Conservation (phyloP, 2,797 vertebrate genomes). For the Scolopax rusticola region DNA sequence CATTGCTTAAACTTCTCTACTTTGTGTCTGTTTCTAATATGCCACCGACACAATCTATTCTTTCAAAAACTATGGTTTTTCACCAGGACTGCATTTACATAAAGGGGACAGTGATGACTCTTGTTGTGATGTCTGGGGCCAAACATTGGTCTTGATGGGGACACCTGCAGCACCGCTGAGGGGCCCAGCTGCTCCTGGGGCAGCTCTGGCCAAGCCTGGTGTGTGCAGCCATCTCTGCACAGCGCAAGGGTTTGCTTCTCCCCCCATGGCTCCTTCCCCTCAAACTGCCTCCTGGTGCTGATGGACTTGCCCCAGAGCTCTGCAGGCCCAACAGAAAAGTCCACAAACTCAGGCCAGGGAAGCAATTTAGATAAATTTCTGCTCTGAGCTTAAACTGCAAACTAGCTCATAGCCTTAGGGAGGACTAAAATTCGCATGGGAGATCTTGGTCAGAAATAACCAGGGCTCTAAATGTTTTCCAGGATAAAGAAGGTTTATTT, state of each 20-base stretch:
- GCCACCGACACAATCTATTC: fast-evolving
- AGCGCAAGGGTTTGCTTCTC: not conserved
- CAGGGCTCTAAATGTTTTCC: not conserved
- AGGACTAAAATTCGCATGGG: not conserved
- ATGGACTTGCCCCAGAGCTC: not conserved
- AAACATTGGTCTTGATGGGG: fast-evolving
- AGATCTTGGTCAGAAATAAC: not conserved
- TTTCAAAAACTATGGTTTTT: not conserved
- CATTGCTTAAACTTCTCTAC: not conserved
- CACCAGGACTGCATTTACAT: not conserved
- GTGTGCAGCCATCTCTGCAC: not conserved
- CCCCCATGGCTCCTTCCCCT: not conserved
- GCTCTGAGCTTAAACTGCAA: not conserved
- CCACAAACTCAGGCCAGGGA: not conserved
- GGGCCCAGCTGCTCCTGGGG: not conserved
- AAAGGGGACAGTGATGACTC: not conserved
- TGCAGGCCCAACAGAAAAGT: not conserved
- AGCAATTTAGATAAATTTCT: not conserved
- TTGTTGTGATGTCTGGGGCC: not conserved
- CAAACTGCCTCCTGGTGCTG: no score
- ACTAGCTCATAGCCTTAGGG: not conserved
- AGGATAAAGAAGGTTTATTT: not conserved
- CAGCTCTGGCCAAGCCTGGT: fast-evolving
- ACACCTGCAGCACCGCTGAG: fast-evolving
- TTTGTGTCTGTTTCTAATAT: not conserved